phyloP scores from a whole-genome alignment of 2,888 invertebrate genomes.

The Ischnus inquisitorius region DNA sequence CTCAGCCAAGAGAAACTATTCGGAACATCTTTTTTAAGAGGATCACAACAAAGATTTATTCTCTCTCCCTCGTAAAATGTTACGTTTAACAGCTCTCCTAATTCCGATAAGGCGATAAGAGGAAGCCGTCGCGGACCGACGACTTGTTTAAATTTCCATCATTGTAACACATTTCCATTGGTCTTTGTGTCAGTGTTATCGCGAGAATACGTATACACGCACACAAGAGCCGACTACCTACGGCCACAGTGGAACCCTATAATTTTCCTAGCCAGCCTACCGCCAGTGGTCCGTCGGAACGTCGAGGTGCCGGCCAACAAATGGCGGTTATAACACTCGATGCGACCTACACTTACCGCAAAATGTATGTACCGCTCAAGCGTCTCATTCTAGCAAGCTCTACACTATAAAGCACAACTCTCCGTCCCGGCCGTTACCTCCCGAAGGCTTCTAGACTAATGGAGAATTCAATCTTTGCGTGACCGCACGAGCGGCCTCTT shows the following conservation, averaged over 20 bases:
- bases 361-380: conserved; percentile 14
- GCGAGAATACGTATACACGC: background rate
- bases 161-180: background rate
- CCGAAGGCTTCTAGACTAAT: conserved; percentile 9
- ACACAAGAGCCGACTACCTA: conserved; percentile 6
- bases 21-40: background rate
- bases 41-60: background rate
- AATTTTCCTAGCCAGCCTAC: conserved; percentile 3
- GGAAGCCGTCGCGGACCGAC: conserved; percentile 3
- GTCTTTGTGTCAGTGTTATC: conserved; percentile 6
- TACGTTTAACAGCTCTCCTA: conserved; percentile 11
- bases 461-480: conserved; percentile 40
- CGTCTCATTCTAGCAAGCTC: background rate
- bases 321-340: conserved; percentile 24
- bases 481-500: conserved; percentile 22
- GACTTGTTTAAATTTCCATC: conserved; percentile 15
- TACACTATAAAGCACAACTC: background rate
- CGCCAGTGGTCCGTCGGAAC: conserved; percentile 5
- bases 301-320: conserved; percentile 21
- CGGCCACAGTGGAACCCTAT: conserved; percentile 7
- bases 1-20: background rate
- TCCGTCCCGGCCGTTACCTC: background rate
- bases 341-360: conserved; percentile 14
- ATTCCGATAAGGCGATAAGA: conserved; percentile 14
- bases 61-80: background rate